Evolutionary conservation across 2,797 vertebrate species (phyloP), one percentile per base, ranked within the genome.

Genomic region (Siniperca obscura): DNA sequence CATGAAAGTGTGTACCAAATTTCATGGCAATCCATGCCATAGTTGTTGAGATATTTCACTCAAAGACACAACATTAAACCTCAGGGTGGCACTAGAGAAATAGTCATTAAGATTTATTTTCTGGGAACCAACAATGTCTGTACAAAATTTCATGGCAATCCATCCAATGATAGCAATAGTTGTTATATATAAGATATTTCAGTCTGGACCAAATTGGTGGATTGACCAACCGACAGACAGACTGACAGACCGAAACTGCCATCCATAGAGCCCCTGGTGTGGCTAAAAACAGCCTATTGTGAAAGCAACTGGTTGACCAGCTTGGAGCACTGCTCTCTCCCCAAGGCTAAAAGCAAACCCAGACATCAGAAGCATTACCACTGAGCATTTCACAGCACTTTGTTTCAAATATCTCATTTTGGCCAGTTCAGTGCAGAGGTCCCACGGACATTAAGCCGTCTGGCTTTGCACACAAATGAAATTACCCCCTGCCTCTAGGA

Each of bases 391-490:
- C 85, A 86, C 86, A 91, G 91, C 91, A 94, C 89, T 94, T 93
- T 89, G 86, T 88, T 92, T 90, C 90, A 92, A 93, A 93, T 90
- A 90, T 93, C 90, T 93, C 89, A 90, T 93, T 94, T 93, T 90
- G 90, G 87, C 89, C 88, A 72, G 88, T 90, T 92, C 91, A 92
- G 90, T 80, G 2, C 87, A 87, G 87, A 87, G 89, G 90, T 93
- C 91, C 92, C 82, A 89, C 62, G 17, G 90, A 93, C 91, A 94
- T 94, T 94, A 94, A 92, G 88, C 83, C 67, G 92, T 91, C 93
- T 92, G 91, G 93, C 90, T 92, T 90, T 90, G 84, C 84, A 80
- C 86, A 90, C 89, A 94, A 93, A 95, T 93, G 80, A 92, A 92
- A 95, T 95, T 93, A 95, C 91, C 87, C 21, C 40, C 80, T 83